These are phyloP conservation scores for Lepidocolaptes lacrymiger DNA, from an alignment of 2,797 vertebrate genomes.

Conservation along the genomic window DNA sequence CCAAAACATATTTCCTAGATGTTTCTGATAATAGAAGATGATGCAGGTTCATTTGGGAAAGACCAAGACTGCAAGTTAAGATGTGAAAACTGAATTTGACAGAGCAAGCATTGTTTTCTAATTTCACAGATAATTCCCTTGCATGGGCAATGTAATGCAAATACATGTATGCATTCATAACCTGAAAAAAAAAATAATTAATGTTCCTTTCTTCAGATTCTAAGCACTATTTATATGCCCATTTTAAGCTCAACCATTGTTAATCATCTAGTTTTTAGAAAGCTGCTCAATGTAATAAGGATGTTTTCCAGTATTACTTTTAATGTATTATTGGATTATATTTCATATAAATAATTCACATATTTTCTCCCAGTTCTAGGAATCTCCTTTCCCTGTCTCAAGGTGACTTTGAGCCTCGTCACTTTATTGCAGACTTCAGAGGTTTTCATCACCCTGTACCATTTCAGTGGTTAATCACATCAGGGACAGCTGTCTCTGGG, in stretches of 20 bases:
- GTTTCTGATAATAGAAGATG: background rate
- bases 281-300: background rate
- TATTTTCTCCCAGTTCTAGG: background rate
- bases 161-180: background rate
- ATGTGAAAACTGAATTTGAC: conserved; percentile 25
- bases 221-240: background rate
- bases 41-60: background rate
- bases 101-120: conserved; percentile 10
- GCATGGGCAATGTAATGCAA: background rate
- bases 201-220: background rate
- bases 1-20: background rate
- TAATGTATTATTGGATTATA: background rate
- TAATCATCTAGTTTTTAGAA: background rate
- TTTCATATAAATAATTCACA: conserved; percentile 9
- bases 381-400: background rate
- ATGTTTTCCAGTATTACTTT: background rate
- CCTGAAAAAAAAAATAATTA: conserved; percentile 11
- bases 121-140: conserved; percentile 42
- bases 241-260: background rate
- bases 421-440: conserved; percentile 13
- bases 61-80: background rate
- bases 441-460: conserved; percentile 58
- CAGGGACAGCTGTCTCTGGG: conserved; percentile 35
- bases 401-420: conserved; percentile 63
- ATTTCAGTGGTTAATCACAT: conserved; percentile 50